These are phyloP conservation scores for Taxidea taxus DNA, from an alignment of 2,113 vertebrate genomes.

Conservation along the genomic window DNA sequence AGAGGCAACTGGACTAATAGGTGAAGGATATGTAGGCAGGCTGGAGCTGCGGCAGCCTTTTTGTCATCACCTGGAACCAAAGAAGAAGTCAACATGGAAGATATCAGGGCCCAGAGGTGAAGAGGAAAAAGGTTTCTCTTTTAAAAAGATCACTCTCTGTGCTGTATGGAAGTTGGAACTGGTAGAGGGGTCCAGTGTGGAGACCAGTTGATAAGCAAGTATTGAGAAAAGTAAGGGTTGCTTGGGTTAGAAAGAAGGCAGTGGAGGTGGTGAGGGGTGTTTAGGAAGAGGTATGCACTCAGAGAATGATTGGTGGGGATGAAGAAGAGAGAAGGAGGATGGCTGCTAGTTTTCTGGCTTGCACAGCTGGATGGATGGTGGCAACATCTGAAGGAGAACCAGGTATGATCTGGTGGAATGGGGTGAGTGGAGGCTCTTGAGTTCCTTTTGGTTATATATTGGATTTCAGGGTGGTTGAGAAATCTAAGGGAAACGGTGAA, in stretches of 20 bases:
- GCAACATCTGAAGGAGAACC: background rate
- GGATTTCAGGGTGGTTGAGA: background rate
- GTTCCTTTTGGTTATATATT: background rate
- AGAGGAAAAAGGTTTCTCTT: background rate
- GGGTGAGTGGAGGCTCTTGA: background rate
- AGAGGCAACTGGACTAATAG: background rate
- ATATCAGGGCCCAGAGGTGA: background rate
- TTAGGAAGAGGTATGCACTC: background rate
- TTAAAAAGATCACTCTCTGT: background rate
- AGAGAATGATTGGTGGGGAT: background rate
- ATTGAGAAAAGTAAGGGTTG: background rate
- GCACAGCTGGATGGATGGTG: background rate
- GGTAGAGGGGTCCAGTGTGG: background rate
- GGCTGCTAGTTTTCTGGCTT: background rate
- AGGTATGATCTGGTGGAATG: background rate
- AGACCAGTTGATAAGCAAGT: background rate
- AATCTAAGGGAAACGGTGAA: background rate
- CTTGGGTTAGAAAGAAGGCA: background rate
- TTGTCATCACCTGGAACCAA: background rate
- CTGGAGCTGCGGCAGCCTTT: background rate
- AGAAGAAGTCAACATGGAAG: background rate
- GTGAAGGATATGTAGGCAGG: background rate
- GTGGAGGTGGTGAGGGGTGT: background rate
- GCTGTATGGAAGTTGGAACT: background rate
- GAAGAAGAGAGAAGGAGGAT: background rate